These are phyloP conservation scores for Microcebus tavaratra DNA, from an alignment of 2,113 vertebrate species.

Conservation along the genomic window DNA sequence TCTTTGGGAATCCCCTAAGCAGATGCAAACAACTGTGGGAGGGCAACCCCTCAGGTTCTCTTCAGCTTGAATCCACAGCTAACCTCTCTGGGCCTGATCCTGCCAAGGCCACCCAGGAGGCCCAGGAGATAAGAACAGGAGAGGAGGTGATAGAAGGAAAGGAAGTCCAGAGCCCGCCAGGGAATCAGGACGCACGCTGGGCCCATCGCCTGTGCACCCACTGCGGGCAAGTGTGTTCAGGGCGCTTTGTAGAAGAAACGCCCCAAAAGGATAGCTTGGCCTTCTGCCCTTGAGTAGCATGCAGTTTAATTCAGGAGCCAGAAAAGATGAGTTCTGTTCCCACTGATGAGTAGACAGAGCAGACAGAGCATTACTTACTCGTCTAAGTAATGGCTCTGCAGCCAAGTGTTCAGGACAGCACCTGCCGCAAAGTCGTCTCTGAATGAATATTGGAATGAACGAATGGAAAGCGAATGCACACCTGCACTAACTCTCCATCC, in stretches of 20 bases:
- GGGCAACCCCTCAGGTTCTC: constrained; percentile 23
- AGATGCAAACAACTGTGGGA: constrained; percentile 26
- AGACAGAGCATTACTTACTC: neutral
- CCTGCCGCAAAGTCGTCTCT: neutral
- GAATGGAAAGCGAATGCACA: neutral
- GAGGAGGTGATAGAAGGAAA: neutral
- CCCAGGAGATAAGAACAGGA: neutral
- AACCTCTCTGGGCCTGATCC: neutral
- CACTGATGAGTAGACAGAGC: neutral
- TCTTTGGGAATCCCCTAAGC: constrained; percentile 35
- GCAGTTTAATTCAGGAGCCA: neutral
- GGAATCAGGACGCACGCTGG: neutral
- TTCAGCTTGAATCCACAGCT: constrained; percentile 31
- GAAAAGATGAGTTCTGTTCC: neutral
- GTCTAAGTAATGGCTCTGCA: neutral
- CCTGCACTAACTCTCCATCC: neutral
- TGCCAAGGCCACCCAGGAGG: constrained; percentile 50
- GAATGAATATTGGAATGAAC: neutral
- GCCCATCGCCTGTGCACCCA: neutral
- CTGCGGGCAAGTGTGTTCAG: neutral
- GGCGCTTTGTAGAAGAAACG: neutral
- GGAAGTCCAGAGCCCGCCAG: neutral
- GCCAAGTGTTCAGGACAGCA: neutral
- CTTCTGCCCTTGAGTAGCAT: neutral
- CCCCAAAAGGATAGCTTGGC: neutral